phyloP scores from a whole-genome alignment of 2,113 vertebrate genomes.

The Gallinago paraguaiae region DNA sequence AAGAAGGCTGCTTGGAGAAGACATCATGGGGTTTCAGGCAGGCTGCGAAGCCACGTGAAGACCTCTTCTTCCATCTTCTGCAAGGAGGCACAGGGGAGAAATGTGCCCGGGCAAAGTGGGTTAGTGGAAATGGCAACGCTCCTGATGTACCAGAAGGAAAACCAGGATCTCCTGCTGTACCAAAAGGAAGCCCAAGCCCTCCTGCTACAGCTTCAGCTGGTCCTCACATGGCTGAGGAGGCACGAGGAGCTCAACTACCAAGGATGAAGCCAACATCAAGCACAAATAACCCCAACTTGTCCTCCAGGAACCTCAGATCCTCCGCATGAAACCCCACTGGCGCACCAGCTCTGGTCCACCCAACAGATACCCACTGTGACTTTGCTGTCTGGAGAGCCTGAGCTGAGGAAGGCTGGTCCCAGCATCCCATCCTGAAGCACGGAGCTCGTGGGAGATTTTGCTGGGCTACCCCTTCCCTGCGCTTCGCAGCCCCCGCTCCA shows the following conservation, averaged over 20 bases:
- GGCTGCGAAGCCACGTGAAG: not conserved
- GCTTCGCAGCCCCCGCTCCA: not conserved
- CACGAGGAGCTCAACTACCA: rapidly evolving
- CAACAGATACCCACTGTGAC: rapidly evolving
- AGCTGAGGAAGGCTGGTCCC: not conserved
- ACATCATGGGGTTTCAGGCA: rapidly evolving
- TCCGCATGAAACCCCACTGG: not conserved
- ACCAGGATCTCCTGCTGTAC: not conserved
- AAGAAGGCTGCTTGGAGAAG: not conserved
- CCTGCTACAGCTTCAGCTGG: not conserved
- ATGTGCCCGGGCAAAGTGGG: not conserved
- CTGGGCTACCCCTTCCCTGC: not conserved
- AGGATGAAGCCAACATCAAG: not conserved
- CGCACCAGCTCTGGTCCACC: not conserved
- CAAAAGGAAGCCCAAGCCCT: not conserved
- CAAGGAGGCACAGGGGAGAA: not conserved
- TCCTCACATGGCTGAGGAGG: not conserved
- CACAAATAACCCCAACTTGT: not conserved
- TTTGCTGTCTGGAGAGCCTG: not conserved
- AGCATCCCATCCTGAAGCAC: not conserved
- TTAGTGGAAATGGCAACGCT: not conserved
- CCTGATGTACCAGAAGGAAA: not conserved
- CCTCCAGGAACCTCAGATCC: not conserved
- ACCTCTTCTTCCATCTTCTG: not conserved
- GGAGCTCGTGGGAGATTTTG: not conserved